A percentile compares a stretch with the other conserved stretches of the same genome.
Evolutionary conservation across 2,113 vertebrate genomes (phyloP).

Genomic region (Uropsilus gracilis): DNA sequence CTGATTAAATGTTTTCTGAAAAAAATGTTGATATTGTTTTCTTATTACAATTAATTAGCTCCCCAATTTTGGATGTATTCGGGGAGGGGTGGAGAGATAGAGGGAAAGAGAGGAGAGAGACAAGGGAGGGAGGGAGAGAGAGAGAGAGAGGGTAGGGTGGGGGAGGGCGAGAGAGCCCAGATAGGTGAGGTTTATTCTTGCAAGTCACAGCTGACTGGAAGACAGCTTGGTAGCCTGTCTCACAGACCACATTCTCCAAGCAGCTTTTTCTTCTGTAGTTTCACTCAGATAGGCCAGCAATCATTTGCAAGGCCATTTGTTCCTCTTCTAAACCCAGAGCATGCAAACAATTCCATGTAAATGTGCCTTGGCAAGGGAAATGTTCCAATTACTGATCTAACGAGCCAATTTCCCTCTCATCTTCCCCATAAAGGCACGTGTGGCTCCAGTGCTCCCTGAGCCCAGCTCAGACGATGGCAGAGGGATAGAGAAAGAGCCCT

Average conservation of each 20-base stretch:
- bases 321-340: conserved; percentile 68
- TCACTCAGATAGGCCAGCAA: not conserved
- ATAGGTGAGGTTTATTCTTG: not conserved
- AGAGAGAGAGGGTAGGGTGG: too few species aligned
- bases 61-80: not conserved
- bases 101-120: too few species aligned
- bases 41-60: not conserved
- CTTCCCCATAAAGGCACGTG: conserved; percentile 74
- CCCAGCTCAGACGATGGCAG: not conserved
- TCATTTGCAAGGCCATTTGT: not conserved
- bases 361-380: conserved; percentile 72
- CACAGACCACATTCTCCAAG: not conserved
- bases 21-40: not conserved
- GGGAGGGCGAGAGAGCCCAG: not conserved
- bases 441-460: conserved; percentile 57
- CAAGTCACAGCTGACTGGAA: fast-evolving
- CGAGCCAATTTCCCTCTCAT: conserved; percentile 77
- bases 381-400: conserved; percentile 81
- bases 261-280: not conserved
- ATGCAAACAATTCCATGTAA: conserved; percentile 63
- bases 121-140: too few species aligned
- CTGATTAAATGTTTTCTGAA: too few species aligned
- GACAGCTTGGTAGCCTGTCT: not conserved
- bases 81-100: too few species aligned
- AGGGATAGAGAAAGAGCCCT: conserved; percentile 62